Conservation (phyloP, 1,140 invertebrate species). For the Sycophila sp. region DNA sequence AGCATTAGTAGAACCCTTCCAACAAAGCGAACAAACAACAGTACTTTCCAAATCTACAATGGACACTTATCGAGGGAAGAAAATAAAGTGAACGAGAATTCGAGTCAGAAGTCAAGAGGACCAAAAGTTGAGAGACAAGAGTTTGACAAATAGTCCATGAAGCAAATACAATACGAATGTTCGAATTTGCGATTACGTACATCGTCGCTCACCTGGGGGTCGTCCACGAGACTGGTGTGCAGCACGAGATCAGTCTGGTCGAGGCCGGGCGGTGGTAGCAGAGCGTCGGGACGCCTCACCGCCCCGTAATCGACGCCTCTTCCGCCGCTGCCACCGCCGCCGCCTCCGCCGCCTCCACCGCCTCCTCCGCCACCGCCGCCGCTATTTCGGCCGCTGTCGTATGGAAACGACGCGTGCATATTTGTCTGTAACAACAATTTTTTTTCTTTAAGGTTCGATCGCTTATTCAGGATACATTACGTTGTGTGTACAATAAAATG, state of each 20-base stretch:
- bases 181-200: constrained; percentile 61
- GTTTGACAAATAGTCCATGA: neutral
- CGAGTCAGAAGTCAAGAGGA: no score
- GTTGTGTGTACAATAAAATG: no score
- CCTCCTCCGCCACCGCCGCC: constrained; percentile 61
- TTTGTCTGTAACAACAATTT: constrained; percentile 67
- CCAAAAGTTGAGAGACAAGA: no score
- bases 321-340: constrained; percentile 58
- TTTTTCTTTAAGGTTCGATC: no score
- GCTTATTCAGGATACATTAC: no score
- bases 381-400: constrained; percentile 65
- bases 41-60: no score
- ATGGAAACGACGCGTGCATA: constrained; percentile 70
- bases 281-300: constrained; percentile 71
- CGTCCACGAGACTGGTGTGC: constrained; percentile 66
- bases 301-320: constrained; percentile 63
- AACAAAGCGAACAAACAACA: no score
- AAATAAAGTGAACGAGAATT: no score
- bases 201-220: constrained; percentile 67
- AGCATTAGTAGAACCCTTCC: no score
- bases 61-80: no score
- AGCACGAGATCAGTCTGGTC: constrained; percentile 65
- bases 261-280: constrained; percentile 68
- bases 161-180: constrained; percentile 38
- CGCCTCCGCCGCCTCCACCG: constrained; percentile 61